Base-by-base conservation (phyloP, 2,888 invertebrate genomes). In the Dicyrtomina minuta region DNA sequence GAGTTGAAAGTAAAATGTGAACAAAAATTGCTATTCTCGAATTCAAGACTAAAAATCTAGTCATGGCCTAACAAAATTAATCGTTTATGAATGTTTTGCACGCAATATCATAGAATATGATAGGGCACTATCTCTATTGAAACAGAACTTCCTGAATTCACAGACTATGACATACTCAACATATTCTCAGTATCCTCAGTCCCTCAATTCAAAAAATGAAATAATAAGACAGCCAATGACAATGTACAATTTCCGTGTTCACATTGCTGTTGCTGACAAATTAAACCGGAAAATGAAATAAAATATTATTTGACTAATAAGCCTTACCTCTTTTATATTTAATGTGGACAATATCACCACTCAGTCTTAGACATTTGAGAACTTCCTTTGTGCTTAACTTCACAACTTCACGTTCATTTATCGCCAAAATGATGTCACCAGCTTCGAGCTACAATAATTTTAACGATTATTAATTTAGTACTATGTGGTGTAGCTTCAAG, bases 301-400 rank as follows among this genome's bases (percentile, higher is more conserved):
- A 33, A 33, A 33, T 33, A 33, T 33, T 33, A 33, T 33, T 33
- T n/a, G n/a, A 33, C 8, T 5, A 5, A 33, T 33, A 5, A 5
- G 59, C 84, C 88, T 89, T 86, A 92, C 93, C 93, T 88, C 92
- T 88, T 87, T 89, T 91, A 83, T 94, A 87, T 86, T 91, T 91
- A 84, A 94, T 85, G 82, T 91, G 92, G 81, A 94, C 92, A 81
- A 92, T 90, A 86, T 93, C 92, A 84, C 91, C 88, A 79, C 93
- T 92, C 82, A 94, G 87, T 82, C 93, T 90, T 82, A 94, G 88
- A 85, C 93, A 93, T 90, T 92, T 93, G 85, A 93, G 86, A 85
- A 93, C 93, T 89, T 94, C 93, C 86, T 93, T 92, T 82, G 93
- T 94, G 84, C 89, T 92, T 84, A 91, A 90, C 84, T 91, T 89